Evolutionary conservation across 2,797 vertebrate genomes (phyloP).

Genomic region (Bradypodion ventrale): DNA sequence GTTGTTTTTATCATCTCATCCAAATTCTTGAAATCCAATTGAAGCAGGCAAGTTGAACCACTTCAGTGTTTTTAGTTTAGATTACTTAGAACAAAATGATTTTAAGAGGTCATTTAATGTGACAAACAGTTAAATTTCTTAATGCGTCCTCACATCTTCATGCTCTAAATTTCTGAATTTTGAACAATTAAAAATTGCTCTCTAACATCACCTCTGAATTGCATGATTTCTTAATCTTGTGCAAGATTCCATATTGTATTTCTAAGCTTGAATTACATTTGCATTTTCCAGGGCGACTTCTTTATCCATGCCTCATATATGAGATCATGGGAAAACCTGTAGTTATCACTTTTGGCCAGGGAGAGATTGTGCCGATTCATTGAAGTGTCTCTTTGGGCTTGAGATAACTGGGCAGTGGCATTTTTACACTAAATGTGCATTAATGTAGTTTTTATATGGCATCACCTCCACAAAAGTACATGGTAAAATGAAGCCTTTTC

Average conservation of each 20-base stretch:
- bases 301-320: conserved; percentile 52
- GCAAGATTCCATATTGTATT: conserved; percentile 23
- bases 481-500: conserved; percentile 4
- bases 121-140: not conserved
- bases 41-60: conserved; percentile 19
- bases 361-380: conserved; percentile 38
- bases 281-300: conserved; percentile 44
- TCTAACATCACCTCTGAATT: conserved; percentile 37
- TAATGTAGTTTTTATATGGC: conserved; percentile 30
- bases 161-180: conserved; percentile 14
- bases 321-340: conserved; percentile 63
- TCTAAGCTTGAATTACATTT: conserved; percentile 59
- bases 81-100: not conserved
- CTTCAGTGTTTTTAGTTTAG: conserved; percentile 56
- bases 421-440: conserved; percentile 29
- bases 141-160: conserved; percentile 36
- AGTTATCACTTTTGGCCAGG: conserved; percentile 54
- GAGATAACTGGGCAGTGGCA: conserved; percentile 39
- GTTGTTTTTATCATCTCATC: too few relatives aligned
- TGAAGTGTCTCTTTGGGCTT: conserved; percentile 40
- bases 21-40: conserved; percentile 47
- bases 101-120: not conserved
- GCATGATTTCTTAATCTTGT: conserved; percentile 64
- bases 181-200: conserved; percentile 30
- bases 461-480: not conserved